These are phyloP conservation scores for Empidonax alnorum DNA, from an alignment of 2,113 vertebrate genomes.

Conservation along the genomic window DNA sequence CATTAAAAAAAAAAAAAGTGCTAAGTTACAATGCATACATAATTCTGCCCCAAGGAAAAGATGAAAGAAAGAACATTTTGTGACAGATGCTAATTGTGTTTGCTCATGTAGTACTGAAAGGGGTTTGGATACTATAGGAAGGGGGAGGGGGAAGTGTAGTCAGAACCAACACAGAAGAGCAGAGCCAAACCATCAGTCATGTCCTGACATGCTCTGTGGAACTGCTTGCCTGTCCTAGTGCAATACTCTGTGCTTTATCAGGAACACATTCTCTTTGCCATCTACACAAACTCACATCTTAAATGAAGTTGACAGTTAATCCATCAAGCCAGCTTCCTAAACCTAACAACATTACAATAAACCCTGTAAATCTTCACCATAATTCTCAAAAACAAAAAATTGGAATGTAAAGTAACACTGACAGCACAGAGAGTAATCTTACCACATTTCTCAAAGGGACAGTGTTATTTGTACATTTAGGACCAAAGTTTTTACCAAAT, in stretches of 20 bases:
- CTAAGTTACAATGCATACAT: not conserved
- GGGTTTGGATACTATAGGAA: not conserved
- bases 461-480: not conserved
- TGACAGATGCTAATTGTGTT: slow-evolving; percentile 46
- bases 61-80: slow-evolving; percentile 44
- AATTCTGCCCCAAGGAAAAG: slow-evolving; percentile 19
- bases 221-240: not conserved
- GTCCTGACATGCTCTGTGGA: not conserved
- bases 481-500: not conserved
- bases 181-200: not conserved
- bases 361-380: not conserved
- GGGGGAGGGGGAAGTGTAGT: not conserved
- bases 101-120: slow-evolving; percentile 24
- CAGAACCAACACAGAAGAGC: not conserved
- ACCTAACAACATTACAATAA: not conserved
- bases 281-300: not conserved
- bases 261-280: not conserved
- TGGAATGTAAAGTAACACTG: not conserved
- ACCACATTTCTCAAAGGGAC: not conserved
- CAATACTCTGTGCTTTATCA: not conserved
- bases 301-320: not conserved
- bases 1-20: not conserved
- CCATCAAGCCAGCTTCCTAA: not conserved
- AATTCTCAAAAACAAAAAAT: not conserved
- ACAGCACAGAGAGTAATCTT: not conserved